Conservation (phyloP, 2,797 vertebrate species). For the Malurus leucopterus region DNA sequence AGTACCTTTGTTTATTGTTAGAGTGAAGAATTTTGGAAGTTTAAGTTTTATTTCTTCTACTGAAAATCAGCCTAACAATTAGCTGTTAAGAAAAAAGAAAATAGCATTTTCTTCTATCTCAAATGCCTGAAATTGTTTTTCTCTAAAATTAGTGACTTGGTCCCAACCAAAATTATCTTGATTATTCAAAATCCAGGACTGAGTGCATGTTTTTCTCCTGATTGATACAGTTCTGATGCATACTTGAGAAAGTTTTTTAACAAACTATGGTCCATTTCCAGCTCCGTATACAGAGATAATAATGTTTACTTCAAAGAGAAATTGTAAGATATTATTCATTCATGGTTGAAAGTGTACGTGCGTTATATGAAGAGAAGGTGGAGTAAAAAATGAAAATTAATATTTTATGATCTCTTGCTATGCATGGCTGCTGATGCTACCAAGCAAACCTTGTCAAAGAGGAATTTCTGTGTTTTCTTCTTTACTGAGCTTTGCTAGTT, state of each 20-base stretch:
- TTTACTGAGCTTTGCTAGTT: not conserved
- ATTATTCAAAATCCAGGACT: not conserved
- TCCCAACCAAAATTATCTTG: not conserved
- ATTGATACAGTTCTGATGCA: not conserved
- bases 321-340: slow-evolving; percentile 15
- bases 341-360: not conserved
- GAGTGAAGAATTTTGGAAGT: not conserved
- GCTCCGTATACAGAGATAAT: not conserved
- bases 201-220: not conserved
- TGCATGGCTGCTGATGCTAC: slow-evolving; percentile 10
- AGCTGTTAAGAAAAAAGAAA: not conserved
- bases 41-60: not conserved
- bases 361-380: slow-evolving; percentile 22
- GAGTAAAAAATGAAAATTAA: slow-evolving; percentile 37
- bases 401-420: slow-evolving; percentile 32
- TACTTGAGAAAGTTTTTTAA: slow-evolving; percentile 1
- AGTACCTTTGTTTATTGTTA: not conserved
- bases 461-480: slow-evolving; percentile 4
- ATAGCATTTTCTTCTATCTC: not conserved
- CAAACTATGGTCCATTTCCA: not conserved
- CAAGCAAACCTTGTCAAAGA: not conserved
- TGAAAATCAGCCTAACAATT: not conserved
- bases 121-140: not conserved
- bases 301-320: slow-evolving; percentile 18
- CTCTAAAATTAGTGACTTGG: not conserved